These are phyloP conservation scores for Lycia hirtaria DNA, from an alignment of 2,888 invertebrate genomes.

Conservation along the genomic window DNA sequence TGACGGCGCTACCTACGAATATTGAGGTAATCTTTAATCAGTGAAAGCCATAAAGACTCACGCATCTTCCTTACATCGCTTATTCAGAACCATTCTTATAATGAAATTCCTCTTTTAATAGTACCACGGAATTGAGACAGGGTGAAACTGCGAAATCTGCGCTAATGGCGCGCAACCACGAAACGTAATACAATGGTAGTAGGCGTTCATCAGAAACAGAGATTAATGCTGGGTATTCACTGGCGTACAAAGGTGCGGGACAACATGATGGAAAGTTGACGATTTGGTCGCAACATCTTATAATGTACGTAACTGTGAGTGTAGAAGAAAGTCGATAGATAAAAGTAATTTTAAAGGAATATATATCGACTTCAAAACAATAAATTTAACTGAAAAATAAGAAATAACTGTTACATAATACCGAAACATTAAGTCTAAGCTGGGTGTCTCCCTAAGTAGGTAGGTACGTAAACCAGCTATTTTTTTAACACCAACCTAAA, in stretches of 20 bases:
- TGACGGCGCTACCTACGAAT: conserved; percentile 42
- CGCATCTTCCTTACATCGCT: conserved; percentile 60
- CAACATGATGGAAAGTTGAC: too few species aligned
- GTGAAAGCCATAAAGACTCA: conserved; percentile 54
- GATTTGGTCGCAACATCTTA: too few species aligned
- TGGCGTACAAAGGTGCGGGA: neutral
- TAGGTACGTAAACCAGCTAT: too few species aligned
- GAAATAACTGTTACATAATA: too few species aligned
- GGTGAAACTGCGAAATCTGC: conserved; percentile 72
- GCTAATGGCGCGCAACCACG: conserved; percentile 74
- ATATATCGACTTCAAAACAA: too few species aligned
- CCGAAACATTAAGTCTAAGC: too few species aligned
- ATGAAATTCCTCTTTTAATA: conserved; percentile 76
- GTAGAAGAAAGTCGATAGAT: too few species aligned
- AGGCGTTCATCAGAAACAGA: conserved; percentile 48
- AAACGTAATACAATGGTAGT: conserved; percentile 57
- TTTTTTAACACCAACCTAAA: too few species aligned
- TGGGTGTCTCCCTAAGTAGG: too few species aligned
- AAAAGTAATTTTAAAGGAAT: too few species aligned
- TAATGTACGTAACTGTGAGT: too few species aligned
- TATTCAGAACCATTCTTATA: conserved; percentile 73
- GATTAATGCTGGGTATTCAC: conserved; percentile 17
- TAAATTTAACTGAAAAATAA: too few species aligned
- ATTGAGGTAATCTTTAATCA: conserved; percentile 65
- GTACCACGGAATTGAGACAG: conserved; percentile 67